Evolutionary conservation across 2,797 vertebrate species (phyloP), one percentile per base, ranked within the genome.

Genomic region (Sebastolobus altivelis): DNA sequence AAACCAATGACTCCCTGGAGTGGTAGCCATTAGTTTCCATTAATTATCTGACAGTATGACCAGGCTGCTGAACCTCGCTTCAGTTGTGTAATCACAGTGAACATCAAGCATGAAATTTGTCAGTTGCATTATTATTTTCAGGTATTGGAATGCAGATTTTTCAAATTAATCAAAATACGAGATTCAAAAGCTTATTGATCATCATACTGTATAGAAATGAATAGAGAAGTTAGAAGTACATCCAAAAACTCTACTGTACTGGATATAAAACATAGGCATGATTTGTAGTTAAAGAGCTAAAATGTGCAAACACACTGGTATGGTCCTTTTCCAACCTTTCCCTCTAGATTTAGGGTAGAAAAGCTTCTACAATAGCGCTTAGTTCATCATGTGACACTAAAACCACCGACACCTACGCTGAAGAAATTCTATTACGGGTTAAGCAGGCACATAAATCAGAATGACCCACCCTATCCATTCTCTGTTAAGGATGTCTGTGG

Each of bases 401-500:
- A 76, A 33, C 29, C 22, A 67, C 31, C 43, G 68, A 84, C 40
- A 75, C 37, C 46, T 22, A 22, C 37, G 3, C 60, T 62, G n/a
- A 52, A 65, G 33, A 71, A 56, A 56, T 82, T 66, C 58, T 56
- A 63, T 83, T 62, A 61, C 6, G 43, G 58, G 22, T 59, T 74
- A 29, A 71, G 65, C 65, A 63, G 35, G 16, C 14, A 27, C 55
- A 67, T 84, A 75, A 67, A 85, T 82, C 79, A 67, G 13, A 54
- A 18, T 67, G 74, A 75, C 60, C 72, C 38, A 66, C n/a, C 16
- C 10, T 8, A 18, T 68, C 56, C 18, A 5, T 65, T 81, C 33
- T 61, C 7, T 74, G 52, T 59, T 54, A 43, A 20, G 2, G 11
- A 8, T 27, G 56, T 63, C 38, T 63, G 49, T 65, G 75, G 63